These are phyloP conservation scores for Tyrophagus putrescentiae DNA, from an alignment of 1,140 invertebrate species.

Conservation along the genomic window DNA sequence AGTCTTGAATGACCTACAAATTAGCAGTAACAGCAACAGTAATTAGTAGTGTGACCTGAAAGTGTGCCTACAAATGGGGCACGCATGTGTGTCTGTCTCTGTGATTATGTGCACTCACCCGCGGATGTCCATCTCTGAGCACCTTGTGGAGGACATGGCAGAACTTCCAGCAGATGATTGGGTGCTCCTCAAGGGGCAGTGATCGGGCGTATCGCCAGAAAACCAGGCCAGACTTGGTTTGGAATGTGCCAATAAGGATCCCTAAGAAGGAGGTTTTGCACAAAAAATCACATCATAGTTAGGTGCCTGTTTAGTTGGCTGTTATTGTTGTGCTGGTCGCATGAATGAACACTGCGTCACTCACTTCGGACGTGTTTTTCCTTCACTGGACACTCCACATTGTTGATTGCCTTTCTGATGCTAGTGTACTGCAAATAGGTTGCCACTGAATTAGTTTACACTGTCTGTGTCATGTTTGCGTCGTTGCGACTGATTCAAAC, in stretches of 20 bases:
- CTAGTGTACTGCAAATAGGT: slow-evolving; percentile 50
- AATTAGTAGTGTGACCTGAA: slow-evolving; percentile 8
- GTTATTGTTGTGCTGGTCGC: too few species aligned
- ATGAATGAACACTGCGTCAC: neutral
- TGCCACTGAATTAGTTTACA: neutral
- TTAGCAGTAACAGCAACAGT: slow-evolving; percentile 6
- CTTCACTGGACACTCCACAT: slow-evolving; percentile 73
- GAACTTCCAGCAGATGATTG: slow-evolving; percentile 95
- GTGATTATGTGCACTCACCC: slow-evolving; percentile 41
- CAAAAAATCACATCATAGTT: neutral
- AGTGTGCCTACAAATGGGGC: neutral
- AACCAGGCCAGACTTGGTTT: slow-evolving; percentile 67
- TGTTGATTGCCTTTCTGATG: slow-evolving; percentile 77
- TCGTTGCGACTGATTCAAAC: neutral
- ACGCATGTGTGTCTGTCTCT: too few species aligned
- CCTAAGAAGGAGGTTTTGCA: slow-evolving; percentile 37
- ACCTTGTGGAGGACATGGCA: slow-evolving; percentile 76
- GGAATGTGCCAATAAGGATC: slow-evolving; percentile 86
- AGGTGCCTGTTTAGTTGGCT: too few species aligned
- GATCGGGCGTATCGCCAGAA: slow-evolving; percentile 74
- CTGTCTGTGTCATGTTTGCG: neutral
- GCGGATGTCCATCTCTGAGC: slow-evolving; percentile 77
- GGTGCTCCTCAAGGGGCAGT: slow-evolving; percentile 72
- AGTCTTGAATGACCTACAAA: slow-evolving; percentile 46
- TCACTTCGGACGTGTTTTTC: slow-evolving; percentile 86